These are phyloP conservation scores for Drosophila anomalipes DNA, from an alignment of 2,888 invertebrate species.

Conservation along the genomic window DNA sequence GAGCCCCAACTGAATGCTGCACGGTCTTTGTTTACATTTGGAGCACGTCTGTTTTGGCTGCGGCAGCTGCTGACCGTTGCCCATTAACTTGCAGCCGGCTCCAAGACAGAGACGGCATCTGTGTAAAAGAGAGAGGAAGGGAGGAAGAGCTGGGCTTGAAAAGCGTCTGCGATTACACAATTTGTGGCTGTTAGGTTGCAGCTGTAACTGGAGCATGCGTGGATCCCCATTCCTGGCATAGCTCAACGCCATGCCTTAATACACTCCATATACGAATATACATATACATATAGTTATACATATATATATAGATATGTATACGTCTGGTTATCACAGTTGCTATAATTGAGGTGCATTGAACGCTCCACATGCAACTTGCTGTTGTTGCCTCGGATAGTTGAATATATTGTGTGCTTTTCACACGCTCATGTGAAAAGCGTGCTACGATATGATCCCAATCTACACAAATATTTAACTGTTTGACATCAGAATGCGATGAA, in stretches of 20 bases:
- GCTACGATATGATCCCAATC: constrained; percentile 60
- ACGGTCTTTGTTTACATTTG: constrained; percentile 76
- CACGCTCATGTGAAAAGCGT: constrained; percentile 76
- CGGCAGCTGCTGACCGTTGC: constrained; percentile 70
- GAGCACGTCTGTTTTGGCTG: constrained; percentile 79
- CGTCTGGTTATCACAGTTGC: background rate
- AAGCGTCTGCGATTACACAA: constrained; percentile 42
- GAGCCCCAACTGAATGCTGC: constrained; percentile 6
- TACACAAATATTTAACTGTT: constrained; percentile 70
- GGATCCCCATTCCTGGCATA: constrained; percentile 48
- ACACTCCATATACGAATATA: background rate
- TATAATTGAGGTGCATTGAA: constrained; percentile 45
- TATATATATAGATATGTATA: background rate
- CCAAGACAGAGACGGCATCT: background rate
- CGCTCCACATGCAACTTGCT: constrained; percentile 34
- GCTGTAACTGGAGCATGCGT: constrained; percentile 69
- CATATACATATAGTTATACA: background rate
- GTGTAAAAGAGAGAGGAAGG: background rate
- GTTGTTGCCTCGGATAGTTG: constrained; percentile 12
- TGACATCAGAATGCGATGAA: constrained; percentile 36
- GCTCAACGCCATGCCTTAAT: constrained; percentile 28
- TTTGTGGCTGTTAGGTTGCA: constrained; percentile 20
- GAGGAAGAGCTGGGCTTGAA: constrained; percentile 12
- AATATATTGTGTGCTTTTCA: constrained; percentile 64
- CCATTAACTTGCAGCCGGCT: constrained; percentile 70